Conservation (phyloP, 2,113 vertebrate species). For the Xenopus tropicalis region UCB_Xtro_10.0 CM004443.2:133259501-133260000, state of each 20-base stretch:
- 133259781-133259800: conserved; percentile 54
- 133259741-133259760: too few species aligned
- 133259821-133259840: conserved; percentile 55
- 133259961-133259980: conserved; percentile 49
- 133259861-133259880: conserved; percentile 58
- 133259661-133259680: conserved; percentile 55
- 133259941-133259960: conserved; percentile 48
- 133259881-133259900: conserved; percentile 58
- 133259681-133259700: conserved; percentile 67
- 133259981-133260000: conserved; percentile 47
- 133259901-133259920: conserved; percentile 59
- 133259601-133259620: conserved; percentile 66
- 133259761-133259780: conserved; percentile 51
- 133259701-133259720: conserved; percentile 57
- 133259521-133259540: too few species aligned
- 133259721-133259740: neutral
- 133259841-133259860: conserved; percentile 63
- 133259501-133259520: too few species aligned
- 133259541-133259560: conserved; percentile 54
- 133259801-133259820: conserved; percentile 55
- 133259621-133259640: conserved; percentile 65
- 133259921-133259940: conserved; percentile 50
- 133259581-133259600: conserved; percentile 75
- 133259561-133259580: conserved; percentile 56
- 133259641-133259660: conserved; percentile 61